A percentile compares a stretch with the other conserved stretches of the same genome.
These are phyloP conservation scores for Halictus rubicundus DNA, from an alignment of 1,140 invertebrate species.

Conservation along the genomic window DNA sequence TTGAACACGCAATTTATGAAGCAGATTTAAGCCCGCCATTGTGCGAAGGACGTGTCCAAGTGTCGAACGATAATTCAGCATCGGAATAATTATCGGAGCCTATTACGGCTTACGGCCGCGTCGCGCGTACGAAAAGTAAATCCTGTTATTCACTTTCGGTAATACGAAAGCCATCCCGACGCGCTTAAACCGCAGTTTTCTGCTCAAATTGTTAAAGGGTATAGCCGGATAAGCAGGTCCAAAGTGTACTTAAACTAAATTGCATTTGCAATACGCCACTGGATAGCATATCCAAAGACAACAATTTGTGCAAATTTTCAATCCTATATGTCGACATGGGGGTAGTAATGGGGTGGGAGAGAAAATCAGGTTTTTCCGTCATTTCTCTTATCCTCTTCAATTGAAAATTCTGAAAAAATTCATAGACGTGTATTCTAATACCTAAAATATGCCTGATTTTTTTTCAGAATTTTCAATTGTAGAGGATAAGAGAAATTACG, in stretches of 20 bases:
- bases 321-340: no score
- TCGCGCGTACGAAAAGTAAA: no score
- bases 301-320: no score
- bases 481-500: no score
- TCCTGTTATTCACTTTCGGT: not conserved
- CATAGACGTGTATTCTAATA: no score
- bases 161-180: not conserved
- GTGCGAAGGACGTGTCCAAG: not conserved
- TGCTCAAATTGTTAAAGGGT: not conserved
- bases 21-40: not conserved
- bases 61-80: not conserved
- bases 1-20: not conserved
- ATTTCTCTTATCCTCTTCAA: no score
- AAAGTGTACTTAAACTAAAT: not conserved
- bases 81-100: slow-evolving; percentile 1
- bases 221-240: not conserved
- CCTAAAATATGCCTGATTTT: no score
- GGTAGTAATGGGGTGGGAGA: no score
- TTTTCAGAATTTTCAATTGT: no score
- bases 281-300: no score
- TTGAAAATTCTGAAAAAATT: no score
- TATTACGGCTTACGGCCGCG: not conserved
- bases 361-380: no score
- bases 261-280: not conserved
- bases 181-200: not conserved